These are phyloP conservation scores for Coregonus suidteri DNA, from an alignment of 2,797 vertebrate species.

Conservation along the genomic window DNA sequence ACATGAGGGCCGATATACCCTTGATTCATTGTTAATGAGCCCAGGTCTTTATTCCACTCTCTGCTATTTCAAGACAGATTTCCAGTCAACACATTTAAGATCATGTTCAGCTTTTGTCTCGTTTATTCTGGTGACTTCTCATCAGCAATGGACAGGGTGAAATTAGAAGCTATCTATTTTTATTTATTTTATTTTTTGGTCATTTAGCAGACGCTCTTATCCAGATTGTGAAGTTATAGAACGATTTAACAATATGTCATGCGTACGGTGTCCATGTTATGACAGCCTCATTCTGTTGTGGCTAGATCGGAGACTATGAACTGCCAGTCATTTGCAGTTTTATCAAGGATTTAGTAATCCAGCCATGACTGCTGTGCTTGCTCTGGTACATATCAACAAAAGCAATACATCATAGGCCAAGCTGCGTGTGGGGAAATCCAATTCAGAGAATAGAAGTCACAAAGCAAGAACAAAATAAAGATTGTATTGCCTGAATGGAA, in stretches of 20 bases:
- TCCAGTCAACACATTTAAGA: slow-evolving; percentile 49
- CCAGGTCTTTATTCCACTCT: slow-evolving; percentile 46
- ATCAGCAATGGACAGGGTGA: neutral
- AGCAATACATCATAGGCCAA: neutral
- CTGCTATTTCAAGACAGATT: slow-evolving; percentile 55
- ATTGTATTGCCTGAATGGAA: too few relatives aligned
- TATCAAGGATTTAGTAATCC: neutral
- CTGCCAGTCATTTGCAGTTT: neutral
- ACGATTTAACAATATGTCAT: neutral
- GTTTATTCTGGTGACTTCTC: slow-evolving; percentile 27
- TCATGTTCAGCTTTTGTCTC: slow-evolving; percentile 32
- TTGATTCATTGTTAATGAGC: slow-evolving; percentile 63
- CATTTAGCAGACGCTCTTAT: too few relatives aligned
- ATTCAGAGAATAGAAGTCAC: neutral
- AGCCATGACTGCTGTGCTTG: neutral
- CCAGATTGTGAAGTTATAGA: neutral
- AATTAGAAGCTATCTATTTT: neutral
- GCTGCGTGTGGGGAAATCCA: neutral
- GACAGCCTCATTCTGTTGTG: neutral
- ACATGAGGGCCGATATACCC: slow-evolving; percentile 48
- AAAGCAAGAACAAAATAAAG: neutral
- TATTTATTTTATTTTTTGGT: too few relatives aligned
- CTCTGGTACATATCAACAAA: neutral
- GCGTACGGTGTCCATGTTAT: too few relatives aligned
- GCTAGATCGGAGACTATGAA: neutral